Conservation (phyloP, 2,888 invertebrate genomes). For the Pharmacophagus antenor region DNA sequence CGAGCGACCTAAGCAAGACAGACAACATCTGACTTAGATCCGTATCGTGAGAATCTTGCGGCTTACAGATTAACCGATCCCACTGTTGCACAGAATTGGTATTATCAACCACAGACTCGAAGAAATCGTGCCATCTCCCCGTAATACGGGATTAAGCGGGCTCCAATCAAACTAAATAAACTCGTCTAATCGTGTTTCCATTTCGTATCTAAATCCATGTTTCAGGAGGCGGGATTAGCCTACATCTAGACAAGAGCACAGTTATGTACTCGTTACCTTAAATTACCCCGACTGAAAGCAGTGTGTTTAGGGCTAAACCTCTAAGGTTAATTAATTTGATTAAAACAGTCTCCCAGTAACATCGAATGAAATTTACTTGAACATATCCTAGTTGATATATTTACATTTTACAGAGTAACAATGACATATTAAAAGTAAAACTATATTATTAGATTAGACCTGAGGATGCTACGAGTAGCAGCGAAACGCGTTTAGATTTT, state of each 20-base stretch:
- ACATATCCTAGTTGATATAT: background rate
- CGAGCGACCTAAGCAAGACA: conserved; percentile 76
- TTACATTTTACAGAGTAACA: too few species aligned
- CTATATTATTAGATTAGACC: too few species aligned
- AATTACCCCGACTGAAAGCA: conserved; percentile 59
- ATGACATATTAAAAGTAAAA: background rate
- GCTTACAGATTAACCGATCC: conserved; percentile 71
- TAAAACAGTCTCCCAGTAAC: background rate
- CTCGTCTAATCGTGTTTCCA: conserved; percentile 75
- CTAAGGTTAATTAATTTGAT: conserved; percentile 23
- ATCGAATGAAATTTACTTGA: background rate
- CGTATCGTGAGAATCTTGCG: conserved; percentile 71
- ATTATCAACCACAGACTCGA: conserved; percentile 75
- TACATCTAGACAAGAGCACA: conserved; percentile 63
- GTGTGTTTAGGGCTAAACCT: conserved; percentile 31
- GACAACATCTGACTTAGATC: conserved; percentile 79
- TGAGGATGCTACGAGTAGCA: too few species aligned
- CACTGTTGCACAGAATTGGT: conserved; percentile 66
- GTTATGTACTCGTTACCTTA: conserved; percentile 74
- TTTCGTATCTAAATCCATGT: conserved; percentile 68
- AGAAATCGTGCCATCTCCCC: conserved; percentile 77
- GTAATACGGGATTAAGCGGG: conserved; percentile 70
- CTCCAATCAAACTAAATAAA: conserved; percentile 80
- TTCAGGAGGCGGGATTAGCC: conserved; percentile 69
- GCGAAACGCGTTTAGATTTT: too few species aligned